These are phyloP conservation scores for Urocyon cinereoargenteus DNA, from an alignment of 2,797 vertebrate species.

Conservation along the genomic window DNA sequence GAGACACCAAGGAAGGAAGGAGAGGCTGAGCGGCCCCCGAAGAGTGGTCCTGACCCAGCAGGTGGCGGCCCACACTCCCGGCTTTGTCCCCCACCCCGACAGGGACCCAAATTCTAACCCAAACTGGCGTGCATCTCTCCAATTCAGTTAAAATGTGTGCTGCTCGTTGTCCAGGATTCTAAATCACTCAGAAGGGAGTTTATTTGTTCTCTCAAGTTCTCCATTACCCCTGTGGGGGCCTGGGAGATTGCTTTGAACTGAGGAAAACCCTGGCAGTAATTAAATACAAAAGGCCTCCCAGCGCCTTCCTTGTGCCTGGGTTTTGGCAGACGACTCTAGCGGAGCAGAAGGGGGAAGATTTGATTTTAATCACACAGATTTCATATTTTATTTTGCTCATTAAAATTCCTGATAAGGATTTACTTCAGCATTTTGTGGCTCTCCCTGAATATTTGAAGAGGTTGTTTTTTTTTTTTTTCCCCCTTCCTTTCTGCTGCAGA, in stretches of 20 bases:
- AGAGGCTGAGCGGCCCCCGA: background rate
- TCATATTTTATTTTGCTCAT: conserved; percentile 91
- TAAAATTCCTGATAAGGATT: conserved; percentile 90
- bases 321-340: conserved; percentile 85
- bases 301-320: conserved; percentile 77
- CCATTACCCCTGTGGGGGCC: conserved; percentile 77
- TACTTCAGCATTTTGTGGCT: conserved; percentile 88
- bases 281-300: conserved; percentile 87
- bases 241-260: conserved; percentile 71
- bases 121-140: background rate
- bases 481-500: background rate
- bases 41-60: background rate
- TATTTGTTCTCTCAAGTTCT: conserved; percentile 78
- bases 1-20: background rate
- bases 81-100: background rate
- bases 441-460: conserved; percentile 82
- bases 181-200: conserved; percentile 67
- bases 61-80: no score
- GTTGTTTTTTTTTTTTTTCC: background rate
- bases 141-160: conserved; percentile 65
- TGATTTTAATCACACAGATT: conserved; percentile 91
- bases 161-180: conserved; percentile 64
- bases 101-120: background rate
- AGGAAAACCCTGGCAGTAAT: conserved; percentile 85
- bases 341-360: conserved; percentile 88